Evolutionary conservation across 2,888 invertebrate species (phyloP).

Genomic region (Hydrotaea diabolus): DNA sequence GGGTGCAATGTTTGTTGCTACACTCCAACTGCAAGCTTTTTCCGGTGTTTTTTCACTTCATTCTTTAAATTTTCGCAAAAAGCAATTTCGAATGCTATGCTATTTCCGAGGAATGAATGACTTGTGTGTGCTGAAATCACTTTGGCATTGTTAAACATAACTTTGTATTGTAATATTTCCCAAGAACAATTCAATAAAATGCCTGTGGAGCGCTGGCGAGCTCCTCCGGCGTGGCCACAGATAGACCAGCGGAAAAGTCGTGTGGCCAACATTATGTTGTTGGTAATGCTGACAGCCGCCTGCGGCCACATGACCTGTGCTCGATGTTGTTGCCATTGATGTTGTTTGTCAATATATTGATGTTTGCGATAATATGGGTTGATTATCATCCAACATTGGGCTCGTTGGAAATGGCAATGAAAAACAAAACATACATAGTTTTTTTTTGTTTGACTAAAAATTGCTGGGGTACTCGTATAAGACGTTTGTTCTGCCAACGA

Average conservation of each 20-base stretch:
- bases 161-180: constrained; percentile 40
- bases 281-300: constrained; percentile 52
- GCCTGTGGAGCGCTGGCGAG: not conserved
- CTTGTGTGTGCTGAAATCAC: not conserved
- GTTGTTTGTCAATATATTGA: not conserved
- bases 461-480: not conserved
- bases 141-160: constrained; percentile 35
- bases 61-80: constrained; percentile 19
- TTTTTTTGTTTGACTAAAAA: not conserved
- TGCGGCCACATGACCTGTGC: constrained; percentile 51
- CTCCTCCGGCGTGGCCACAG: not conserved
- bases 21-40: not conserved
- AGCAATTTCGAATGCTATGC: not conserved
- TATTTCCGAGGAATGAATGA: constrained; percentile 28
- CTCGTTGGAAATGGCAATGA: constrained; percentile 44
- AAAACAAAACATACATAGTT: no score
- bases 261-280: constrained; percentile 52
- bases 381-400: constrained; percentile 40
- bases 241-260: constrained; percentile 39
- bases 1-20: not conserved
- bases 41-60: no score
- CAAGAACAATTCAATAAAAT: constrained; percentile 45
- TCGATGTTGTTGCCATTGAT: constrained; percentile 33
- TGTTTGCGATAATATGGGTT: constrained; percentile 51
- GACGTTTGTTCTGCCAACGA: not conserved